A percentile compares a stretch with the other conserved stretches of the same genome.
These are phyloP conservation scores for Criorhina ranunculi DNA, from an alignment of 2,888 invertebrate species.

Conservation along the genomic window DNA sequence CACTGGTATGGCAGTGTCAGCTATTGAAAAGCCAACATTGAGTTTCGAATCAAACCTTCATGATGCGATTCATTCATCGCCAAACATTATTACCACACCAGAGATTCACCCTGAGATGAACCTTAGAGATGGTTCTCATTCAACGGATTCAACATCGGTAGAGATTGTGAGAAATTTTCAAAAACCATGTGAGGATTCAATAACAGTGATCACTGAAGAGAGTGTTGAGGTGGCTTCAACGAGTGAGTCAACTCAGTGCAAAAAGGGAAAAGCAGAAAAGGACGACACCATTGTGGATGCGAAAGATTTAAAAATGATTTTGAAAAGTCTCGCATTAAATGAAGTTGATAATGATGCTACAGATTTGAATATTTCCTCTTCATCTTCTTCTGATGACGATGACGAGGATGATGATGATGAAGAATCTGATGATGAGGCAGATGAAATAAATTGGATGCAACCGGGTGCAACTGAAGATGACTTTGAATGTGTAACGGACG, in stretches of 20 bases:
- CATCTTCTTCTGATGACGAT: conserved; percentile 47
- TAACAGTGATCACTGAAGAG: conserved; percentile 64
- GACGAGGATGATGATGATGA: conserved; percentile 55
- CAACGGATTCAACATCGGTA: conserved; percentile 15
- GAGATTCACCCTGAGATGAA: conserved; percentile 42
- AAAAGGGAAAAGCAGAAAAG: conserved; percentile 9
- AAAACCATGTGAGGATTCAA: conserved; percentile 30
- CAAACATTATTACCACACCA: conserved; percentile 62
- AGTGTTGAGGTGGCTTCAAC: conserved; percentile 48
- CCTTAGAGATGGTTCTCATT: conserved; percentile 9
- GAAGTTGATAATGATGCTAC: conserved; percentile 21
- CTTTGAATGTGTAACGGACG: conserved; percentile 79
- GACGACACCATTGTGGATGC: conserved; percentile 24
- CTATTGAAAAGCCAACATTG: neutral
- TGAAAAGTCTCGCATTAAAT: conserved; percentile 55
- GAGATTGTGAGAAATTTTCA: conserved; percentile 18
- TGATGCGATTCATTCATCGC: conserved; percentile 48
- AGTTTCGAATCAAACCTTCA: conserved; percentile 37
- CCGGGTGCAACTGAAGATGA: conserved; percentile 82
- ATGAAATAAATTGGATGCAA: conserved; percentile 81
- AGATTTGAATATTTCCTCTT: conserved; percentile 34
- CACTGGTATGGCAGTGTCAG: conserved; percentile 77
- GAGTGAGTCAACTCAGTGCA: conserved; percentile 22
- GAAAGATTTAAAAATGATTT: conserved; percentile 46
- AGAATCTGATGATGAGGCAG: conserved; percentile 77